Conservation (phyloP, 2,113 vertebrate genomes). For the Malurus elegans region DNA sequence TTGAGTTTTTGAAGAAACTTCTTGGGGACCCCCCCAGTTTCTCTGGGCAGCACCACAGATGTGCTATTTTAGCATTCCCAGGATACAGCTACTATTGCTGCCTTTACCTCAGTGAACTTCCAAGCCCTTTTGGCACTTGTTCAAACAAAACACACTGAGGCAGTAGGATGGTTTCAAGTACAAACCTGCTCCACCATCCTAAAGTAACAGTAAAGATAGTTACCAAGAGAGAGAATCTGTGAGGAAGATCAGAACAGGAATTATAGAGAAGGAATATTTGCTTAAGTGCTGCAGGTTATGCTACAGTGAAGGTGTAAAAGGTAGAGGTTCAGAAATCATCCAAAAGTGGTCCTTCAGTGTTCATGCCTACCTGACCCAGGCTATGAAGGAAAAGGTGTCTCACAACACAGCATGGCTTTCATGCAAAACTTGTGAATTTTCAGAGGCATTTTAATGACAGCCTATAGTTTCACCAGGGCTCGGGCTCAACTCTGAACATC, state of each 20-base stretch:
- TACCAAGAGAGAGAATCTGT: background rate
- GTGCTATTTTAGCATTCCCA: background rate
- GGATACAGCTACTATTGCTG: background rate
- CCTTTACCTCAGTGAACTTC: background rate
- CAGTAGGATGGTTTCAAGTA: background rate
- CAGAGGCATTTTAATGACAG: background rate
- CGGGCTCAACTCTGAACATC: background rate
- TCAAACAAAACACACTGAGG: background rate
- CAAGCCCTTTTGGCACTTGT: background rate
- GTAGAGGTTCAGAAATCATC: background rate
- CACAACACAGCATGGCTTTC: background rate
- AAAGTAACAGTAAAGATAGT: background rate
- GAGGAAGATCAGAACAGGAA: background rate
- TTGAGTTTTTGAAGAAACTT: background rate
- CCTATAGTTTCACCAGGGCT: background rate
- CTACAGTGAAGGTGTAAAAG: background rate
- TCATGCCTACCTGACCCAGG: background rate
- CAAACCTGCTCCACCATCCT: background rate
- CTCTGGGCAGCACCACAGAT: background rate
- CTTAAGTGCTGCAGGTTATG: background rate
- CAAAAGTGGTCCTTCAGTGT: background rate
- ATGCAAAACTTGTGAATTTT: background rate
- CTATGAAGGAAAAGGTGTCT: background rate
- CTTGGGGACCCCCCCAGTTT: accelerated
- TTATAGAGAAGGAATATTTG: background rate